Evolutionary conservation across 2,113 vertebrate species (phyloP), one percentile per base, ranked within the genome.

Genomic region (Gallinago jamesoni): DNA sequence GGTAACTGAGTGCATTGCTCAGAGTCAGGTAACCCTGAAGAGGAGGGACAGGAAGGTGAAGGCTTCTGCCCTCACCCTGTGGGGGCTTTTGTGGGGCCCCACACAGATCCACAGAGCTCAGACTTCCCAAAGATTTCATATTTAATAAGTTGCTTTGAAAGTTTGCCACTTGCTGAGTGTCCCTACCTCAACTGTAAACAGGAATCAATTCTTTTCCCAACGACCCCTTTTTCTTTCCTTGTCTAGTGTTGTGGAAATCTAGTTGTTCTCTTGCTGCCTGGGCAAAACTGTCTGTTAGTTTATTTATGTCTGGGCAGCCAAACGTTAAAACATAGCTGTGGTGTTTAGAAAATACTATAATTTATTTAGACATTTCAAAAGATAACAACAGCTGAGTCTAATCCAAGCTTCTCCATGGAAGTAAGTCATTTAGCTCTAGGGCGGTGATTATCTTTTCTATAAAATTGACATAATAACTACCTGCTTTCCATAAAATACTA

Each of bases 171-270:
- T 66, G 35, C 37, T 8, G 6, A 21, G 27, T 3, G 23, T 22
- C 14, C 13, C 30, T 45, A 11, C 14, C 28, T 52, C 17, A 43
- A 17, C 10, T 22, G 21, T 13, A 85, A 81, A 69, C 8, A 14
- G 1, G 13, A 87, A 66, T 16, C 14, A 7, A 2, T 81, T 52
- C 31, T 63, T 14, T 23, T 63, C 48, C 19, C 31, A 24, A 6
- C 0, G 0, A 45, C 2, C 2, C 19, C 60, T 35, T 41, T 69
- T 45, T 67, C 7, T 67, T 39, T 33, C 27, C 35, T n/a, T 30
- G 6, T 13, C 31, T 27, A 3, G 1, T 15, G 23, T 37, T 14
- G 24, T 37, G 59, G 59, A 27, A 25, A 60, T 25, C n/a, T 37
- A 24, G 21, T 37, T 15, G 72, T 64, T 72, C 31, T 45, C 47